These are phyloP conservation scores for Archocentrus centrarchus DNA, from an alignment of 2,113 vertebrate species.

Conservation along the genomic window DNA sequence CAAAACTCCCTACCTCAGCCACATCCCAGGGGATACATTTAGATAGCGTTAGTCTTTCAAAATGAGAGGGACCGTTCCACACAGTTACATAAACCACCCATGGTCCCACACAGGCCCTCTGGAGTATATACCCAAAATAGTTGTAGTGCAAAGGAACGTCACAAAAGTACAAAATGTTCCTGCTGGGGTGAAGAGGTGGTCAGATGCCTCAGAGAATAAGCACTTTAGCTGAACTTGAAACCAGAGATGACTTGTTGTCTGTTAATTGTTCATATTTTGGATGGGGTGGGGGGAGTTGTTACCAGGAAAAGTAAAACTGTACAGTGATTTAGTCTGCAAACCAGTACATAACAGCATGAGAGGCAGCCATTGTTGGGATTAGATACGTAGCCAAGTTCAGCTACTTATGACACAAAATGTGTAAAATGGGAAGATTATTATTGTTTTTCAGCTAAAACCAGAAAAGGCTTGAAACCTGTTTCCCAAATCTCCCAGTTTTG, in stretches of 20 bases:
- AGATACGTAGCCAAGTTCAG: background rate
- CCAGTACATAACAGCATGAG: background rate
- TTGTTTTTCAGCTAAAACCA: background rate
- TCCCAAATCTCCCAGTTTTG: background rate
- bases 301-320: background rate
- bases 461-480: background rate
- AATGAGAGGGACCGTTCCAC: background rate
- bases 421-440: background rate
- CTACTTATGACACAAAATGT: background rate
- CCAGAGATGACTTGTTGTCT: fast-evolving
- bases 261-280: background rate
- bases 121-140: constrained; percentile 32
- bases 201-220: background rate
- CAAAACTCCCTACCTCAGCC: background rate
- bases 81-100: constrained; percentile 27
- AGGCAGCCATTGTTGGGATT: background rate
- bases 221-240: background rate
- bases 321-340: background rate
- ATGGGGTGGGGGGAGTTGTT: background rate
- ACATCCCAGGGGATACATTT: constrained; percentile 7
- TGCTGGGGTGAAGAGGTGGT: background rate
- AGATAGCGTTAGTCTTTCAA: constrained; percentile 37
- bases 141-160: background rate
- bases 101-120: constrained; percentile 6
- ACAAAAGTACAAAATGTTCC: constrained; percentile 28